Evolutionary conservation across 2,888 invertebrate species (phyloP), one percentile per base, ranked within the genome.

Genomic region (Hipparchia semele): DNA sequence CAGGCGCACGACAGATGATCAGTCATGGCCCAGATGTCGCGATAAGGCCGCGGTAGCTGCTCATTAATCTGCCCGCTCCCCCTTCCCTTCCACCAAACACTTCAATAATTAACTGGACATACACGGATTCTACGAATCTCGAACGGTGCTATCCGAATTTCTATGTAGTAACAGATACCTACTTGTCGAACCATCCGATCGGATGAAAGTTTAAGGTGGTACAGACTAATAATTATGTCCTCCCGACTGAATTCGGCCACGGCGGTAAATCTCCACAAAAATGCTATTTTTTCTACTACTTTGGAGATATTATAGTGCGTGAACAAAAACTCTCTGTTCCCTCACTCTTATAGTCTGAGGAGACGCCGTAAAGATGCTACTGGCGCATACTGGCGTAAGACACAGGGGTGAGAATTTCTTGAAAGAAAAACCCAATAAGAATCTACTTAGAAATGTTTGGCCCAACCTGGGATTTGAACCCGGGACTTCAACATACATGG

Each of bases 1-100:
- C 91, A 88, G 86, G 91, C 89, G 89, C 91, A 92, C 91, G 93
- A 93, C 94, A 92, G 93, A 93, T 93, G 92, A 94, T 94, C 94
- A 92, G 89, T 94, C 94, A 93, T 92, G 92, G 91, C 91, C 93
- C 87, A 88, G 93, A 93, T 93, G 90, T 88, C 86, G 88, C 88
- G 92, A 93, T 93, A 93, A 92, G 91, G 85, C 85, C 81, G 89
- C 92, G 85, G 93, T 93, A 92, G 92, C 93, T 89, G 89, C 92
- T 94, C 94, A 94, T 94, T 94, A 93, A 94, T 94, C 93, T 94
- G 85, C 90, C 90, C 86, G 86, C 87, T 87, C 89, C 88, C 89
- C 87, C 82, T 86, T 80, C 81, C 80, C 76, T 70, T 78, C 76
- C 79, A 75, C 78, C 79, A 76, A 79, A 86, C 84, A 87, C 87